A percentile compares a stretch with the other conserved stretches of the same genome.
Evolutionary conservation across 2,113 vertebrate genomes (phyloP).

Genomic region (Tupaia chinensis): DNA sequence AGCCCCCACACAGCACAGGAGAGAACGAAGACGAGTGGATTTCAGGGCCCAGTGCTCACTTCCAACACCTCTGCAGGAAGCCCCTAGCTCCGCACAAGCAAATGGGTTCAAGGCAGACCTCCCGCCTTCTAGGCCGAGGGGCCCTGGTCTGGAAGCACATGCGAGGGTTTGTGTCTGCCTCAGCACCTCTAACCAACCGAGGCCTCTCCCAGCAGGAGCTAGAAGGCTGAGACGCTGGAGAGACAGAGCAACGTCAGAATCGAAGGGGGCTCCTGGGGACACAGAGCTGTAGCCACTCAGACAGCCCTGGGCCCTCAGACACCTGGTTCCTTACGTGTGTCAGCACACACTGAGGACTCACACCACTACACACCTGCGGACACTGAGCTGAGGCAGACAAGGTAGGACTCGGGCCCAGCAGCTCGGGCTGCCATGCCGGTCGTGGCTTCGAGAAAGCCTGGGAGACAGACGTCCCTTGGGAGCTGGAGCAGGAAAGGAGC

Average conservation of each 20-base stretch:
- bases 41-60: neutral
- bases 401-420: neutral
- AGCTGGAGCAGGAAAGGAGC: neutral
- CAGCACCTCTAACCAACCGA: neutral
- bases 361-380: neutral
- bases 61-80: neutral
- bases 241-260: too few species aligned
- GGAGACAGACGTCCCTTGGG: neutral
- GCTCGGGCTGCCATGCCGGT: neutral
- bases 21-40: neutral
- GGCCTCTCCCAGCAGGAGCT: neutral
- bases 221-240: neutral
- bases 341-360: neutral
- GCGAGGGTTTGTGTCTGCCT: neutral
- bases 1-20: neutral
- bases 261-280: too few species aligned
- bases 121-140: neutral
- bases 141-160: neutral
- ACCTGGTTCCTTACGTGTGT: accelerated
- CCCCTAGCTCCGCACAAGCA: too few species aligned
- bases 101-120: neutral
- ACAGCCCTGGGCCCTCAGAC: accelerated
- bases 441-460: neutral
- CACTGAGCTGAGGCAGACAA: accelerated
- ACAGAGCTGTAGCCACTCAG: neutral